These are phyloP conservation scores for Pipistrellus pipistrellus DNA, from an alignment of 2,797 vertebrate genomes.

Conservation along the genomic window DNA sequence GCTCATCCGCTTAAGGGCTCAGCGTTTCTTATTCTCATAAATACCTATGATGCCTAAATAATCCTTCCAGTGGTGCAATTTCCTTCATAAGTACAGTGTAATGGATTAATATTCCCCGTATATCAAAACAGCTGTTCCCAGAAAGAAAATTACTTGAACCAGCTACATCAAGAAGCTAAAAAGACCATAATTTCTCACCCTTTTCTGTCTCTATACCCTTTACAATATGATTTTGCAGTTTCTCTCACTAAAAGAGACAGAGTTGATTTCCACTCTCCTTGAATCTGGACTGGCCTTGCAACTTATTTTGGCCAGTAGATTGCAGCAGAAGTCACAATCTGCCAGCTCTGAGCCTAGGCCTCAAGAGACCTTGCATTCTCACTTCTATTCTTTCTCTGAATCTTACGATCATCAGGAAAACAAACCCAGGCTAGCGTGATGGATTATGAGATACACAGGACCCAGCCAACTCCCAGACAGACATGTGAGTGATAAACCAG, in stretches of 20 bases:
- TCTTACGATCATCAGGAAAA: background rate
- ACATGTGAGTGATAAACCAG: background rate
- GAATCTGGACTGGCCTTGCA: background rate
- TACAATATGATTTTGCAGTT: slow-evolving; percentile 25
- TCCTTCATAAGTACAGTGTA: slow-evolving; percentile 51
- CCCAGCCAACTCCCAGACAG: slow-evolving; percentile 28
- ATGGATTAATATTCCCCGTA: slow-evolving; percentile 71
- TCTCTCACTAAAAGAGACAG: slow-evolving; percentile 15
- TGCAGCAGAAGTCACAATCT: background rate
- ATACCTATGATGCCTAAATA: slow-evolving; percentile 64
- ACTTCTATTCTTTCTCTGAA: slow-evolving; percentile 23
- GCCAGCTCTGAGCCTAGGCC: background rate
- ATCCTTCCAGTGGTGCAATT: slow-evolving; percentile 56
- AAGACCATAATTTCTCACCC: background rate
- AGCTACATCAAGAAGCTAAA: slow-evolving; percentile 57
- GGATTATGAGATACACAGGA: background rate
- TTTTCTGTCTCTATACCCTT: background rate
- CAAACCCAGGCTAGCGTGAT: background rate
- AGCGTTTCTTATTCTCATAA: slow-evolving; percentile 45
- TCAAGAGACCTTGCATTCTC: slow-evolving; percentile 26
- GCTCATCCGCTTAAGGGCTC: slow-evolving; percentile 30
- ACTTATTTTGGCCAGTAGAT: slow-evolving; percentile 3
- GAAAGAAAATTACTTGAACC: slow-evolving; percentile 69
- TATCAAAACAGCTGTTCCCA: slow-evolving; percentile 65
- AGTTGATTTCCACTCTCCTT: background rate